Evolutionary conservation across 2,888 invertebrate genomes (phyloP).

Genomic region (Netelia virgata): DNA sequence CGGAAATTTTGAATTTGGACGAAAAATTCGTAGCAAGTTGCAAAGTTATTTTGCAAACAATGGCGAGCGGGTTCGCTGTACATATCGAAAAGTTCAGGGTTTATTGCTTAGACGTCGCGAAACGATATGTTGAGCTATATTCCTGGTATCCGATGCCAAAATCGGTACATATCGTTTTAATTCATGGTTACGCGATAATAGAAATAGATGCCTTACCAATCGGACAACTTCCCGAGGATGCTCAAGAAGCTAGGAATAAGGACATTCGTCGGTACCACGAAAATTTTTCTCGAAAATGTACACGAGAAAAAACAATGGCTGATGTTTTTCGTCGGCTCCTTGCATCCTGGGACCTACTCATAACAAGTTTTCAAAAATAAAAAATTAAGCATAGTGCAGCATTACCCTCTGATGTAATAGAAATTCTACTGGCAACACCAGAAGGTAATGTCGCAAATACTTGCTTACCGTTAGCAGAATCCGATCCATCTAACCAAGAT

Average conservation of each 20-base stretch:
- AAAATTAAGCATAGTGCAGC: constrained; percentile 17
- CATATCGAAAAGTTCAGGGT: constrained; percentile 60
- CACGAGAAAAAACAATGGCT: background rate
- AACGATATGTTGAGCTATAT: constrained; percentile 11
- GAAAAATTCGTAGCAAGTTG: constrained; percentile 30
- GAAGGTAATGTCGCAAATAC: constrained; percentile 13
- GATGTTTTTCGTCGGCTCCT: constrained; percentile 17
- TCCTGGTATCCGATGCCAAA: constrained; percentile 5
- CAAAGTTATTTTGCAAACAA: constrained; percentile 60
- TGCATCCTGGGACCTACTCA: constrained; percentile 2
- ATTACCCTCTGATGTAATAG: constrained; percentile 22
- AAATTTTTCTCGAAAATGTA: constrained; percentile 17
- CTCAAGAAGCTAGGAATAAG: constrained; percentile 23
- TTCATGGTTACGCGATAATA: constrained; percentile 12
- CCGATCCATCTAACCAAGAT: constrained; percentile 8
- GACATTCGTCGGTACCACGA: background rate
- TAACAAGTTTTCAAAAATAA: background rate
- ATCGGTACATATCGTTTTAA: constrained; percentile 9
- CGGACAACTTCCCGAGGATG: constrained; percentile 3
- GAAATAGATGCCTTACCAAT: background rate
- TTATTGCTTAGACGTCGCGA: constrained; percentile 2
- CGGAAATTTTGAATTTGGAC: constrained; percentile 65
- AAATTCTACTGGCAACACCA: constrained; percentile 14
- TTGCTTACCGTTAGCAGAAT: background rate
- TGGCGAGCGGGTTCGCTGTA: constrained; percentile 56